Evolutionary conservation across 2,113 vertebrate genomes (phyloP).

Genomic region (Ceyx margarethae): DNA sequence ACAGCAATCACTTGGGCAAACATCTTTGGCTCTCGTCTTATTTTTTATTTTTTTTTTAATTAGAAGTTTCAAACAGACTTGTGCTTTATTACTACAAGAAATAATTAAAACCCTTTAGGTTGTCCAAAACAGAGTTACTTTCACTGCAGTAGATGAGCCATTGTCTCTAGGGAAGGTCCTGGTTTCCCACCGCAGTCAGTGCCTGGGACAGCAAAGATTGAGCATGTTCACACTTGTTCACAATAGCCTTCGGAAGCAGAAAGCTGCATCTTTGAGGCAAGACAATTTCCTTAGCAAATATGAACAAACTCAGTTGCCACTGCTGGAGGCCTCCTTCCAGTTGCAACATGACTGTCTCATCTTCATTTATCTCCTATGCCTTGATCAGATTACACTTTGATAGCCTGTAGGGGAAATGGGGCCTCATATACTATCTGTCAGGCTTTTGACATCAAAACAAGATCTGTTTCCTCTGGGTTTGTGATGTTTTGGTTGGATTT

Average conservation of each 20-base stretch:
- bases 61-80: background rate
- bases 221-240: background rate
- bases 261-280: background rate
- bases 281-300: background rate
- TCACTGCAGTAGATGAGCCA: background rate
- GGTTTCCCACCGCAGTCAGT: background rate
- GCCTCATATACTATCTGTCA: constrained; percentile 17
- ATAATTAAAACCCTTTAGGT: background rate
- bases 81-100: background rate
- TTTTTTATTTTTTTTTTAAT: background rate
- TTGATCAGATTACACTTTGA: constrained; percentile 14
- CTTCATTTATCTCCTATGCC: constrained; percentile 15
- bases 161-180: background rate
- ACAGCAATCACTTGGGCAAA: background rate
- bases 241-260: constrained; percentile 6
- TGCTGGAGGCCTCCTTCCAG: constrained; percentile 44
- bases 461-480: constrained; percentile 23
- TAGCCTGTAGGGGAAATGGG: constrained; percentile 6
- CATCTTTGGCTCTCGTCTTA: background rate
- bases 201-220: background rate
- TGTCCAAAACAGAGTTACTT: background rate
- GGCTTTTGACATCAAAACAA: constrained; percentile 51
- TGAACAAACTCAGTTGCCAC: background rate
- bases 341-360: constrained; percentile 46
- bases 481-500: background rate